Conservation (phyloP, 2,797 vertebrate species). For the Selene dorsalis region DNA sequence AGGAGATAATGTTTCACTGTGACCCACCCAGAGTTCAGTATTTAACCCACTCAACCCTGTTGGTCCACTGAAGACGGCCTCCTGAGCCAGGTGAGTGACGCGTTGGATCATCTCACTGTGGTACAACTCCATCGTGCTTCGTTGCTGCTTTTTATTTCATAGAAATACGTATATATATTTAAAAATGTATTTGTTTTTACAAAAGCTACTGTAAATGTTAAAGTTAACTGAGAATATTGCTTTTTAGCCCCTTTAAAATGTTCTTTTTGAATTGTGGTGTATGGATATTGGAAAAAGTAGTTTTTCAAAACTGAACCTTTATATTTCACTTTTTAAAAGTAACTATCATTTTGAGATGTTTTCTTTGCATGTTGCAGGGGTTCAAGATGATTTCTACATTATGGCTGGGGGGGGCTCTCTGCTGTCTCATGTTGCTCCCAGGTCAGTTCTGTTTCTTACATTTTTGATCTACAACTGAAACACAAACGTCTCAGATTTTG, state of each 20-base stretch:
- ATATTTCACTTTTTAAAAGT: not conserved
- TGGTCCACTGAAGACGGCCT: conserved; percentile 58
- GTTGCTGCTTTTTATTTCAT: not conserved
- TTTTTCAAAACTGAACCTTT: not conserved
- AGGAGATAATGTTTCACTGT: conserved; percentile 21
- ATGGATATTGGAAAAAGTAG: not conserved
- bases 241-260: not conserved
- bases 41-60: conserved; percentile 70
- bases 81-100: conserved; percentile 72
- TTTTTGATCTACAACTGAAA: not conserved
- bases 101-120: not conserved
- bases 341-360: not conserved
- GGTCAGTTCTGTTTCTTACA: conserved; percentile 63
- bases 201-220: too few relatives aligned
- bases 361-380: conserved; percentile 43
- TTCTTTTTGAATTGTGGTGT: not conserved
- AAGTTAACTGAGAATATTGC: too few relatives aligned
- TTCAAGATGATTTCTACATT: conserved; percentile 74
- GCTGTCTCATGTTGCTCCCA: conserved; percentile 72
- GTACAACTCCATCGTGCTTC: accelerated
- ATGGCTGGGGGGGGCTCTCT: conserved; percentile 68
- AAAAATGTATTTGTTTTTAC: too few relatives aligned
- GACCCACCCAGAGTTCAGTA: conserved; percentile 61
- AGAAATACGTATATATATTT: too few relatives aligned
- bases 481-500: not conserved